phyloP scores from a whole-genome alignment of 2,113 vertebrate species.

The Platysternon megacephalum region DNA sequence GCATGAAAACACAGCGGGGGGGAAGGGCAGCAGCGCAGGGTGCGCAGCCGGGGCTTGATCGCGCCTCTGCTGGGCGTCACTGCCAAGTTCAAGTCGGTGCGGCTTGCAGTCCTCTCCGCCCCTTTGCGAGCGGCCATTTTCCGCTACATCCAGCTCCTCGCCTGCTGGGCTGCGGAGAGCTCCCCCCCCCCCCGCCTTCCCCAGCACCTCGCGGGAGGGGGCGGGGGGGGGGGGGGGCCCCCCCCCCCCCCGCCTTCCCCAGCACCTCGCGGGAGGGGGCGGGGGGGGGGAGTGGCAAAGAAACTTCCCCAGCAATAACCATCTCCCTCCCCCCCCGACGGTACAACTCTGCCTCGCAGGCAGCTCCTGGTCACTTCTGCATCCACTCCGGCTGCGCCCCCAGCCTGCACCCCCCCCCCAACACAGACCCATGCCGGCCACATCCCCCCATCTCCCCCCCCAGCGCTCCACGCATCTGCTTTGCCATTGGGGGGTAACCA shows the following conservation, averaged over 20 bases:
- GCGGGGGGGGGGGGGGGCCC: background rate
- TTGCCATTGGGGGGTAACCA: too few relatives aligned
- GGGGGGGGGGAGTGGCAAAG: background rate
- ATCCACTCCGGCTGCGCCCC: too few relatives aligned
- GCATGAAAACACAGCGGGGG: background rate
- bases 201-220: background rate
- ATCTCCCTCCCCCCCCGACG: background rate
- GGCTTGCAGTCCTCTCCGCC: constrained; percentile 82
- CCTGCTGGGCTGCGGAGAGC: constrained; percentile 23
- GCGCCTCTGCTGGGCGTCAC: constrained; percentile 80
- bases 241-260: background rate
- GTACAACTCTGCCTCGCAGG: background rate
- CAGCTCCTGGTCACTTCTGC: background rate
- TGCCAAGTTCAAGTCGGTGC: constrained; percentile 82
- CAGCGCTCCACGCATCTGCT: too few relatives aligned
- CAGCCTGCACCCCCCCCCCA: background rate
- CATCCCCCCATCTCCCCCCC: too few relatives aligned
- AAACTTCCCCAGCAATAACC: background rate
- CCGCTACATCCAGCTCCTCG: constrained; percentile 78
- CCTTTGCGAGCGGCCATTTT: constrained; percentile 95
- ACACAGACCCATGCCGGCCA: too few relatives aligned
- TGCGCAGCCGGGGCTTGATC: constrained; percentile 57
- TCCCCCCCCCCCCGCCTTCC: background rate
- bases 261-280: background rate
- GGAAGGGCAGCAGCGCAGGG: background rate